Base-by-base conservation (phyloP, 2,797 vertebrate genomes). In the Hoplostethus atlanticus region DNA sequence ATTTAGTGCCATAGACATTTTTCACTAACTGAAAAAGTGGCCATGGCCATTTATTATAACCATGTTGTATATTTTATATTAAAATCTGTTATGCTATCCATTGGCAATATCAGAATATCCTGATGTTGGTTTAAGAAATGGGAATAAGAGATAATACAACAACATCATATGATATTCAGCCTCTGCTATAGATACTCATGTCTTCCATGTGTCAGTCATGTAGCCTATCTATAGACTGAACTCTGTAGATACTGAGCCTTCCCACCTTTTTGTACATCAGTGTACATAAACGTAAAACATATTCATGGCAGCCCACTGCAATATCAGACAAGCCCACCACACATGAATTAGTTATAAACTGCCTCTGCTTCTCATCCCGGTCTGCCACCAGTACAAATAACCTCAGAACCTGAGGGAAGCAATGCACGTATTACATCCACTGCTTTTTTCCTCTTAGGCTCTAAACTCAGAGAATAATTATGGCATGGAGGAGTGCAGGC, bases 401-500 rank as follows among this genome's bases (percentile, higher is more conserved):
- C 15, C 17, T 7, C 4, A 60, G 6, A 52, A 34, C 15, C 17
- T 7, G 6, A 60, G 6, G 15, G 6, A 52, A 63, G 47, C 13
- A 13, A 10, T 44, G 3, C 31, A 34, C 12, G 16, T 56, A 3
- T 21, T 30, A 44, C 57, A 6, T 53, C 30, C 15, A 28, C 15
- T 71, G 21, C 16, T 81, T 17, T 44, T 72, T 73, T 59, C 67
- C 10, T 8, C 38, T 17, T 1, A 85, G 91, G 83, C 82, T 50
- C 47, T 91, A 71, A 61, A 90, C 54, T 82, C 55, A 6, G 3
- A 93, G 16, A 92, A 90, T 65, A 70, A 56, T 40, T 92, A 86
- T 68, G 68, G 83, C 50, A 75, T 73, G 64, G 92, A 90, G 17
- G 89, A 93, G 55, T 16, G 76, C n/a, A 86, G 88, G 53, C 87